phyloP scores from a whole-genome alignment of 1,140 invertebrate genomes.

The Drosophila mayri region DNA sequence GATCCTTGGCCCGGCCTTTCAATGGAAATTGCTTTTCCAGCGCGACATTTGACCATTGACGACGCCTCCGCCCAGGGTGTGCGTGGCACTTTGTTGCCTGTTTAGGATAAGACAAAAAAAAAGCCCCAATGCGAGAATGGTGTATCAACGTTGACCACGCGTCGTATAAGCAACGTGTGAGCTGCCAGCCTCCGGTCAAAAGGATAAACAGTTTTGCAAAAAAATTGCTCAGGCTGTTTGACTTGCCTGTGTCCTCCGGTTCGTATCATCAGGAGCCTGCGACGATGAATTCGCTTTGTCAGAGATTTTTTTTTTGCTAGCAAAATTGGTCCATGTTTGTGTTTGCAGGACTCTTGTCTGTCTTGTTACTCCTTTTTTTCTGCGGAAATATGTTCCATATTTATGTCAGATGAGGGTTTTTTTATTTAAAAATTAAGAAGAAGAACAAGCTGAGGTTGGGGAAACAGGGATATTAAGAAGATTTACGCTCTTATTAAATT shows the following conservation, averaged over 20 bases:
- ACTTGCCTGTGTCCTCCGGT: constrained; percentile 15
- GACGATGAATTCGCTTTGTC: constrained; percentile 11
- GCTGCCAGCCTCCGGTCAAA: constrained; percentile 18
- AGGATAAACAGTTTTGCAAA: constrained; percentile 19
- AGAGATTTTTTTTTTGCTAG: background rate
- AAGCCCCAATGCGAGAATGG: background rate
- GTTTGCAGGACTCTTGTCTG: constrained; percentile 8
- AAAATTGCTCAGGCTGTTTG: constrained; percentile 14
- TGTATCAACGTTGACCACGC: constrained; percentile 19
- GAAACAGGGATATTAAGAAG: background rate
- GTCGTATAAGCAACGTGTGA: constrained; percentile 19
- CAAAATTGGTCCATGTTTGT: constrained; percentile 14
- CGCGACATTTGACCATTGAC: constrained; percentile 15
- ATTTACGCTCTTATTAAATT: background rate
- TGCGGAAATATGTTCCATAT: constrained; percentile 1
- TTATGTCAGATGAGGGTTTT: background rate
- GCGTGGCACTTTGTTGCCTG: constrained; percentile 13
- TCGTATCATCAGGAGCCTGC: constrained; percentile 15
- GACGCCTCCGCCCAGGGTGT: background rate
- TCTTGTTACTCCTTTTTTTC: background rate
- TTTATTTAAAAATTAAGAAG: background rate
- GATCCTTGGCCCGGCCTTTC: constrained; percentile 5
- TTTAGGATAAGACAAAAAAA: background rate
- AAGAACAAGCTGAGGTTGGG: too few relatives aligned
- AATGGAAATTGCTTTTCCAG: constrained; percentile 18